Evolutionary conservation across 2,888 invertebrate genomes (phyloP), one percentile per base, ranked within the genome.

Genomic region (Sinentomon sp.): DNA sequence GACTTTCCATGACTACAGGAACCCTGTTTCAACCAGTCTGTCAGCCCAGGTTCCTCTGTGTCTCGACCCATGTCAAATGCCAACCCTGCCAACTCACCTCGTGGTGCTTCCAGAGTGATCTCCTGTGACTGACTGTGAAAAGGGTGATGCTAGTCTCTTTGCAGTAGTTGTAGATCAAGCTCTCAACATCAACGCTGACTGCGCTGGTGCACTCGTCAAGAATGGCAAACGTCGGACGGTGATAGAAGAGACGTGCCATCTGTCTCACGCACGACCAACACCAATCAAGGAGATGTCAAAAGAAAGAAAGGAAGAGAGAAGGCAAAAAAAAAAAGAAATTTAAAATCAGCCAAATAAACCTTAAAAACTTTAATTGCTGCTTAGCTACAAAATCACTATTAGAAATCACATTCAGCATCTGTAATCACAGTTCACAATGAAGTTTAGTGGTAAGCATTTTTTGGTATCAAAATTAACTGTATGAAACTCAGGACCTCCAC

Each of bases 121-220:
- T 80, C 43, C 94, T 66, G 54, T 97, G 97, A 0, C 89, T 89
- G 18, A 97, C 94, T 1, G 94, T 97, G 55, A 97, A 82, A 20
- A 97, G 59, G 1, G 92, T 85, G 49, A 94, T 94, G 24, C 57
- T 60, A 30, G 66, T 69, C 57, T 78, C 68, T 45, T 76, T 62
- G 49, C 89, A 87, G 54, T 89, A 83, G 44, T 74, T 72, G 51
- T 97, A 97, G 78, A 97, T 92, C 42, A 70, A 72, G 18, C 87
- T 89, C 52, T 97, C 97, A 0, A 97, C 94, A 53, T 97, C 97
- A 0, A 94, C 83, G 30, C 87, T 89, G 1, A 97, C 94, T 1
- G 94, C 94, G 52, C 85, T 87, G 2, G 97, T 97, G 51, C 97
- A 97, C 54, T 97, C 97, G 50, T 97, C 97, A 44, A 97, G 59